Evolutionary conservation across 2,113 vertebrate species (phyloP).

Genomic region (Elaphurus davidianus): DNA sequence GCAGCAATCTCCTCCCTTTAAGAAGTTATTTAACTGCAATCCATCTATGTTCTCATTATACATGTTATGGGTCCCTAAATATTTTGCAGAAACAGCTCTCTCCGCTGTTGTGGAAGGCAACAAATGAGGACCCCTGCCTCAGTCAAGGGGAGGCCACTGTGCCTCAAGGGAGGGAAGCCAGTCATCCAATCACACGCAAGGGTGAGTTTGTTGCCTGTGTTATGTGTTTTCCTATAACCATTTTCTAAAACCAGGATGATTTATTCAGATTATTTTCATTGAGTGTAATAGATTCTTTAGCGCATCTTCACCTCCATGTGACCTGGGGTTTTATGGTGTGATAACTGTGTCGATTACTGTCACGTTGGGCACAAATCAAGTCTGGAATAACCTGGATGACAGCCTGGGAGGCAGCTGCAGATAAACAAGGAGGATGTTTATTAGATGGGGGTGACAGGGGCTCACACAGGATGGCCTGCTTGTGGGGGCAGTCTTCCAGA

Average conservation of each 20-base stretch:
- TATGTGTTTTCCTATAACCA: constrained; percentile 45
- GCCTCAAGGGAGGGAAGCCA: neutral
- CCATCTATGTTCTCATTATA: neutral
- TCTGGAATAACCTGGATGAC: constrained; percentile 34
- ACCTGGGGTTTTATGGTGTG: constrained; percentile 60
- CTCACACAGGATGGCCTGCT: neutral
- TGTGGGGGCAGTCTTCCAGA: neutral
- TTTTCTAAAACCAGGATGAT: constrained; percentile 41
- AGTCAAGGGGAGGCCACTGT: neutral
- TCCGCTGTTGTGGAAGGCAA: neutral
- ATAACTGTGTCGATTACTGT: constrained; percentile 46
- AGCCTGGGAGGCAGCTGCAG: neutral
- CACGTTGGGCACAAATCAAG: constrained; percentile 45
- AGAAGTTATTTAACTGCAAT: constrained; percentile 17
- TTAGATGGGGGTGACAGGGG: neutral
- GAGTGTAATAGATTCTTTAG: constrained; percentile 48
- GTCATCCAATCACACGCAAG: constrained; percentile 9
- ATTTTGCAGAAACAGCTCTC: neutral
- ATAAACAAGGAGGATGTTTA: neutral
- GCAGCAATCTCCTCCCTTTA: neutral
- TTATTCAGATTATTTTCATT: constrained; percentile 61
- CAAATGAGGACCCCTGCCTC: neutral
- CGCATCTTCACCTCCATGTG: constrained; percentile 9
- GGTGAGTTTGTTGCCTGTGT: neutral
- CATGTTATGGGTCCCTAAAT: neutral